Conservation (phyloP, 2,113 vertebrate species). For the Pycnonotus jocosus region DNA sequence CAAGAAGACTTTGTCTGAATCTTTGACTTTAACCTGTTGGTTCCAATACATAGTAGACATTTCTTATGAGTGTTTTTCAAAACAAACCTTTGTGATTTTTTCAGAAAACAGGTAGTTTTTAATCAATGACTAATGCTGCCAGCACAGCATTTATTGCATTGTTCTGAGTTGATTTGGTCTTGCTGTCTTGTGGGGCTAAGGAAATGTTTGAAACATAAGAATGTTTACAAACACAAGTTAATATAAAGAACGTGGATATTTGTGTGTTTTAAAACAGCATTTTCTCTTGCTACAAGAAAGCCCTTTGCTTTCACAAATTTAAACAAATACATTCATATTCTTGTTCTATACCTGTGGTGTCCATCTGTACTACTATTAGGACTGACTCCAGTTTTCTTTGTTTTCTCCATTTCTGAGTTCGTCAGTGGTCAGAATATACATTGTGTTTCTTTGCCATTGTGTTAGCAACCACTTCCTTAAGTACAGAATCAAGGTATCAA, state of each 20-base stretch:
- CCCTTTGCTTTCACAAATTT: not conserved
- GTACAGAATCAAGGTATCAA: not conserved
- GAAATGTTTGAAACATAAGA: not conserved
- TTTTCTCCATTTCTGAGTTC: not conserved
- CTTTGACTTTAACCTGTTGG: not conserved
- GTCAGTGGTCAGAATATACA: not conserved
- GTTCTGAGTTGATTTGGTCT: not conserved
- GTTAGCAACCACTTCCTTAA: not conserved
- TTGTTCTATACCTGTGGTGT: not conserved
- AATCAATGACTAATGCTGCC: not conserved
- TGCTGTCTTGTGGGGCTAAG: not conserved
- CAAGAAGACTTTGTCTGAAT: not conserved
- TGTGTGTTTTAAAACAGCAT: not conserved
- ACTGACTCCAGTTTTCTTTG: not conserved
- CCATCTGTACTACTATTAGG: not conserved
- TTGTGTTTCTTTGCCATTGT: not conserved
- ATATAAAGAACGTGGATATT: not conserved
- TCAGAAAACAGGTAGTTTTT: not conserved
- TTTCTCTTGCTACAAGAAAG: not conserved
- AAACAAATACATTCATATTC: not conserved
- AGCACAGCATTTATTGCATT: not conserved
- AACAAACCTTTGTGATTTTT: not conserved
- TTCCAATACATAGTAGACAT: not conserved
- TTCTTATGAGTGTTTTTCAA: not conserved
- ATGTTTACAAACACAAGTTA: not conserved